These are phyloP conservation scores for Drosophila neonasuta DNA, from an alignment of 2,888 invertebrate genomes.

Conservation along the genomic window DNA sequence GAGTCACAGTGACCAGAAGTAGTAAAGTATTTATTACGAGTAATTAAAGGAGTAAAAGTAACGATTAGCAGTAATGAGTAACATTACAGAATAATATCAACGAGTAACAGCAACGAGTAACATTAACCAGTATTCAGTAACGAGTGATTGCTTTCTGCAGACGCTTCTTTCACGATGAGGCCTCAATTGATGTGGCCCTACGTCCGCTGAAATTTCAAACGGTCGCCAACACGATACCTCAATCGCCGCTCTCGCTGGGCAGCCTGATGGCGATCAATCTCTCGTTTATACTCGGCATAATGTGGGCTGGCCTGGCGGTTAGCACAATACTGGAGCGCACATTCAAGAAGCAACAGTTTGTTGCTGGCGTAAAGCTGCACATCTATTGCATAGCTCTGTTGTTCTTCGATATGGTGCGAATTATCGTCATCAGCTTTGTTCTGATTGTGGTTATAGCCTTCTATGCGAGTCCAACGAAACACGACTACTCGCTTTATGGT, in stretches of 20 bases:
- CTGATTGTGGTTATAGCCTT: conserved; percentile 55
- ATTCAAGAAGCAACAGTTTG: conserved; percentile 53
- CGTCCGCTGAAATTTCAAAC: conserved; percentile 49
- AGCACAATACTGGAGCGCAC: conserved; percentile 34
- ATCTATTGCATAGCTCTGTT: conserved; percentile 24
- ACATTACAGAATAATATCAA: no score
- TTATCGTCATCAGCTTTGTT: conserved; percentile 54
- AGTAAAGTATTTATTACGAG: no score
- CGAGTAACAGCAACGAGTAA: no score
- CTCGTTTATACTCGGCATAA: conserved; percentile 41
- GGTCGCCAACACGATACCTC: conserved; percentile 36
- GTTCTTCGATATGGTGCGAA: conserved; percentile 31
- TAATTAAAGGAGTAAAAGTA: no score
- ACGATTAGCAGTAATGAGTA: no score
- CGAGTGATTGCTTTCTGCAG: conserved; percentile 21
- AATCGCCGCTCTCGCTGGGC: conserved; percentile 40
- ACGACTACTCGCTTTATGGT: conserved; percentile 30
- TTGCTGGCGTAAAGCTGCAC: conserved; percentile 47
- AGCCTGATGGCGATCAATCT: conserved; percentile 49
- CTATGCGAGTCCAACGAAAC: conserved; percentile 37
- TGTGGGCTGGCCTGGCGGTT: conserved; percentile 39
- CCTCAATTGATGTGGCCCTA: conserved; percentile 56
- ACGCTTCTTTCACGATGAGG: conserved; percentile 40
- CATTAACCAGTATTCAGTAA: not conserved
- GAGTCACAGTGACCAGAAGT: no score